Evolutionary conservation across 2,888 invertebrate species (phyloP), one percentile per base, ranked within the genome.

Genomic region (Rotaria macrura): DNA sequence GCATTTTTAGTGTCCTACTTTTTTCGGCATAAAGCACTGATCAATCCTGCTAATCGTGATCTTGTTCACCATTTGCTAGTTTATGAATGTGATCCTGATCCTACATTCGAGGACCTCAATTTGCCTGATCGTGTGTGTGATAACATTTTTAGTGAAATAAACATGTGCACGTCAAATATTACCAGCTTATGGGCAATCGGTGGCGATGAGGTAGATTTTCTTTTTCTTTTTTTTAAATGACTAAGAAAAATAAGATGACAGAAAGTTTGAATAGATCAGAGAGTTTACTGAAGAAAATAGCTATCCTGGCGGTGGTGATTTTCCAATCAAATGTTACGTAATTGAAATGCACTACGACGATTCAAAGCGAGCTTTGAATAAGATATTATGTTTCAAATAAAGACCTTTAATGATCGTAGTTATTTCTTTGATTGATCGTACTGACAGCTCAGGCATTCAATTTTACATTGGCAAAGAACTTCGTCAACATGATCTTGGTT

Each of bases 331-430:
- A 47, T 86, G 43, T 74, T 72, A 84, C 25, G 57, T 86, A 9
- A 20, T 86, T 38, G 84, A 86, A 52, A 49, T 84, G n/a, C 86
- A 84, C 38, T 86, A 84, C 57, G 84, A 86, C 54, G 84, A 86
- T 57, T 72, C 86, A 2, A 38, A 79, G 20, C n/a, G 38, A n/a
- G 79, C 34, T 29, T 34, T 65, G 23, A 84, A 84, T 65, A 43
- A 3, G 9, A 7, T 10, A 3, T 55, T 57, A 14, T 55, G 10
- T 29, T 4, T 34, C 12, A 55, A 34, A n/a, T 2, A 40, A 23
- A 79, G 5, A 29, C 7, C 1, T 2, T 29, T 20, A 40, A 7
- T 74, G 10, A 34, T 4, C 40, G 10, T 34, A 20, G 7, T 84
- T 54, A 2, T 34, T 23, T 49, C 4, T 17, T 14, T 38, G 20